Evolutionary conservation across 2,888 invertebrate species (phyloP).

Genomic region (Hedychridium roseum): DNA sequence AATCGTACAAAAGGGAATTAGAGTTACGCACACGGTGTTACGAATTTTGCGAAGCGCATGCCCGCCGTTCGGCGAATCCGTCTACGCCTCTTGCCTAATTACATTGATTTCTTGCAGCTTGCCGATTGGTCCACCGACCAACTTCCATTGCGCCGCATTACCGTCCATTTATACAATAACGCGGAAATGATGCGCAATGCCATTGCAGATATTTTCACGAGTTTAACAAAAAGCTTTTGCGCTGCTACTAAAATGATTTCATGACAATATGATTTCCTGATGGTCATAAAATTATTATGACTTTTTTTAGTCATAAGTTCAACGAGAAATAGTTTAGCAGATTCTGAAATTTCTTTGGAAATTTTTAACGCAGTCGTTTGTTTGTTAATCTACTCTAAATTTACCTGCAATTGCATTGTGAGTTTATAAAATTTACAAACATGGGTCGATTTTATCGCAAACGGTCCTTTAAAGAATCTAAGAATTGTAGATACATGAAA

Average conservation of each 20-base stretch:
- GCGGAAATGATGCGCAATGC: not conserved
- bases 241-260: not conserved
- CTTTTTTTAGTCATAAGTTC: no score
- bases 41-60: slow-evolving; percentile 32
- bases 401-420: no score
- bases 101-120: slow-evolving; percentile 35
- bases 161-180: not conserved
- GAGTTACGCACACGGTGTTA: slow-evolving; percentile 14
- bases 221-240: not conserved
- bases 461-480: no score
- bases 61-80: slow-evolving; percentile 16
- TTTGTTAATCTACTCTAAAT: no score
- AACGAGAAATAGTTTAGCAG: no score
- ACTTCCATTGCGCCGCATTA: slow-evolving; percentile 30
- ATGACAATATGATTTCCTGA: no score
- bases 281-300: no score
- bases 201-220: not conserved
- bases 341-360: no score
- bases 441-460: no score
- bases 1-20: slow-evolving; percentile 31
- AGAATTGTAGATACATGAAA: no score
- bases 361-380: no score
- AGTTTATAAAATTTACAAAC: no score
- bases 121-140: slow-evolving; percentile 32
- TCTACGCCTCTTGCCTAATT: slow-evolving; percentile 38